A percentile compares a stretch with the other conserved stretches of the same genome.
phyloP scores from a whole-genome alignment of 2,113 vertebrate genomes.

The Astatoreochromis straeleni region DNA sequence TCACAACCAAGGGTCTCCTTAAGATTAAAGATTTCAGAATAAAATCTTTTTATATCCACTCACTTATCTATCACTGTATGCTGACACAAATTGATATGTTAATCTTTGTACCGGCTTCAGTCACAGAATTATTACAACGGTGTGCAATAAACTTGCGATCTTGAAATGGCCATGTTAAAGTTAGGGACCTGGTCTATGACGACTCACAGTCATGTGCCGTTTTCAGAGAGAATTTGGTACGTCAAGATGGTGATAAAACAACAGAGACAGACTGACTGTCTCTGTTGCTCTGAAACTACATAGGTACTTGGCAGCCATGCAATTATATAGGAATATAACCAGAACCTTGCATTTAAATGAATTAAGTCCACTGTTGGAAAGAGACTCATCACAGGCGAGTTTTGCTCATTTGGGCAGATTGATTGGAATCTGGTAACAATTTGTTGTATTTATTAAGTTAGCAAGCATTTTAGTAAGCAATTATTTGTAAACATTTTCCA shows the following conservation, averaged over 20 bases:
- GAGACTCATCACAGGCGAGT: neutral
- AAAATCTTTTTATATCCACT: neutral
- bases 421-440: neutral
- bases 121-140: neutral
- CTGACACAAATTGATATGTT: neutral
- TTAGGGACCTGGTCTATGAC: neutral
- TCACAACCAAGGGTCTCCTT: neutral
- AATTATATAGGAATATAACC: neutral
- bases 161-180: neutral
- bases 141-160: neutral
- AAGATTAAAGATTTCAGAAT: neutral
- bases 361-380: neutral
- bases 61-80: neutral
- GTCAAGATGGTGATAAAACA: neutral
- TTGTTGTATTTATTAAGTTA: neutral
- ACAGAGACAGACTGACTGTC: neutral
- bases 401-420: neutral
- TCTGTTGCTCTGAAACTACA: neutral
- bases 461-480: neutral
- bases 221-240: neutral
- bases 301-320: neutral
- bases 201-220: neutral
- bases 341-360: neutral
- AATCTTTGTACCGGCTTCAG: neutral
- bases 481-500: neutral